Evolutionary conservation across 2,797 vertebrate genomes (phyloP).

Genomic region (Buphagus erythrorhynchus): DNA sequence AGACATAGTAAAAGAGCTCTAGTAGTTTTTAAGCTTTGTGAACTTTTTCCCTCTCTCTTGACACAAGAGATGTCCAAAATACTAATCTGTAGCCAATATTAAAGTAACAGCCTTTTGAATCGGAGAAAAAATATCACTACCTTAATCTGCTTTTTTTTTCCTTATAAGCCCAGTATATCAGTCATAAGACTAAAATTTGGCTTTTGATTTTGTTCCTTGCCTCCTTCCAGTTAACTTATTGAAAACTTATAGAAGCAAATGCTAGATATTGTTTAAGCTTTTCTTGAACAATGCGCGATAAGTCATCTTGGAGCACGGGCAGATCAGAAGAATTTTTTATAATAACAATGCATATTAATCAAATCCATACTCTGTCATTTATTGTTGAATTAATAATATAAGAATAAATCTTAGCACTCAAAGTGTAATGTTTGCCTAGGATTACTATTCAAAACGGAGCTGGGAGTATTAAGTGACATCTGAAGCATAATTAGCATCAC

Average conservation of each 20-base stretch:
- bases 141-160: neutral
- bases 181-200: neutral
- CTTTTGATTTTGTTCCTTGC: neutral
- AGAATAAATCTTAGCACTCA: conserved; percentile 17
- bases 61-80: conserved; percentile 21
- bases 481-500: conserved; percentile 22
- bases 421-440: neutral
- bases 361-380: neutral
- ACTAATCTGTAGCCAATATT: neutral
- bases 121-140: neutral
- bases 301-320: neutral
- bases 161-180: neutral
- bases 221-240: neutral
- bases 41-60: conserved; percentile 49
- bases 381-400: conserved; percentile 1
- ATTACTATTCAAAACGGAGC: conserved; percentile 21
- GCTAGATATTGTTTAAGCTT: neutral
- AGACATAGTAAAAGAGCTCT: neutral
- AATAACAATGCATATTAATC: neutral
- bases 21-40: conserved; percentile 24
- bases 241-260: neutral
- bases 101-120: conserved; percentile 38
- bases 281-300: neutral
- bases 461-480: conserved; percentile 29
- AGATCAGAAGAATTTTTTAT: neutral